Evolutionary conservation across 2,888 invertebrate genomes (phyloP), one percentile per base, ranked within the genome.

Genomic region (Invenusta paracnida): DNA sequence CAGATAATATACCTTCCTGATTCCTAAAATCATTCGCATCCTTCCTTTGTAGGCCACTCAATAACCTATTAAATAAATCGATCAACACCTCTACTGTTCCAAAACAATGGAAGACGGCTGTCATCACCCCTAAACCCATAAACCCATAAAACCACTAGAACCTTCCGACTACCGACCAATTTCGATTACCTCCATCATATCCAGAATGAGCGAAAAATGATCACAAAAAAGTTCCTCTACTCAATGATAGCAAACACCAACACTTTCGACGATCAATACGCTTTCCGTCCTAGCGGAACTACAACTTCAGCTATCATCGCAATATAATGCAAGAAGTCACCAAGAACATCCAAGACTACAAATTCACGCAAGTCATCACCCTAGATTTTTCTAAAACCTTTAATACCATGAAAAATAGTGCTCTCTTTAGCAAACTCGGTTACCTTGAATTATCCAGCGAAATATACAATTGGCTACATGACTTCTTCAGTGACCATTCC

Each of bases 241-340:
- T 23, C 73, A 23, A 73, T 23, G 73, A 73, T 73, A 73, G 27
- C 73, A 13, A 73, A 23, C 2, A 73, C 11, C 73, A 73, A 73
- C 73, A 73, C 73, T 73, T 73, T 73, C 73, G 73, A 73, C 73
- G 25, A 73, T 73, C 73, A 73, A 73, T 73, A 73, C 73, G 73
- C 73, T 73, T 73, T 73, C 73, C 11, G 73, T 73, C 73, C 73
- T 73, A 73, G 73, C 27, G 73, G 17, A 73, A 73, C 11, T 73
- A 73, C 17, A 73, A 73, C 73, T 13, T 73, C 11, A 48, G 17
- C 48, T 11, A 48, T 48, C 48, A 11, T 48, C 48, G 48, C 48
- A 48, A n/a, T n/a, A 48, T 48, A 48, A 48, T 48, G 48, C 48
- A 48, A 48, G 48, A 73, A 23, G 17, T 73, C 73, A 73, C 73